Evolutionary conservation across 2,888 invertebrate species (phyloP).

Genomic region (Diachrysia chrysitis): DNA sequence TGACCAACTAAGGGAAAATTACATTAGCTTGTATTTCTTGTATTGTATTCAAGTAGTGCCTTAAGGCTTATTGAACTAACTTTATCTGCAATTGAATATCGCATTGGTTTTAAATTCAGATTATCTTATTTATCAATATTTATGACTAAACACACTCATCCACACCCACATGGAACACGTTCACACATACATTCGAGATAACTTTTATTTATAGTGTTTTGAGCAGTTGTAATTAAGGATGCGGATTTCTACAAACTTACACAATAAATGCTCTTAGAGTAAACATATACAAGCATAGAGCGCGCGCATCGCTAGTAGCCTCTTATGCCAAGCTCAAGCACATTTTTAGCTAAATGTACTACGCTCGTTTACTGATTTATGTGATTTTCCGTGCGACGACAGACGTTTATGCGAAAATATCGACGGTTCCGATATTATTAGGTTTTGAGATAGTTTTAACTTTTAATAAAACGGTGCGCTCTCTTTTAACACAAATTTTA

Average conservation of each 20-base stretch:
- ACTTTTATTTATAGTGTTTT: background rate
- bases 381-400: no score
- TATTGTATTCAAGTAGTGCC: background rate
- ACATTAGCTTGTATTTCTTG: background rate
- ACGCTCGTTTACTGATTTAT: no score
- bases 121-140: conserved; percentile 4
- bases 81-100: background rate
- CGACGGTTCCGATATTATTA: no score
- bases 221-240: background rate
- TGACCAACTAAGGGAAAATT: no score
- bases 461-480: no score
- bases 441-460: no score
- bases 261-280: background rate
- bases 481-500: no score
- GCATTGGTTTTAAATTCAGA: conserved; percentile 4
- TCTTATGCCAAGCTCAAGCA: no score
- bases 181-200: background rate
- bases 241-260: background rate
- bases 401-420: no score
- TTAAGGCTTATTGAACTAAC: background rate
- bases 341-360: no score
- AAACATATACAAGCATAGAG: no score
- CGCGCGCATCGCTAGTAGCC: no score
- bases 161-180: background rate
- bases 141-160: background rate